Evolutionary conservation across 2,797 vertebrate species (phyloP), one percentile per base, ranked within the genome.

Genomic region (Pseudochirops cupreus): DNA sequence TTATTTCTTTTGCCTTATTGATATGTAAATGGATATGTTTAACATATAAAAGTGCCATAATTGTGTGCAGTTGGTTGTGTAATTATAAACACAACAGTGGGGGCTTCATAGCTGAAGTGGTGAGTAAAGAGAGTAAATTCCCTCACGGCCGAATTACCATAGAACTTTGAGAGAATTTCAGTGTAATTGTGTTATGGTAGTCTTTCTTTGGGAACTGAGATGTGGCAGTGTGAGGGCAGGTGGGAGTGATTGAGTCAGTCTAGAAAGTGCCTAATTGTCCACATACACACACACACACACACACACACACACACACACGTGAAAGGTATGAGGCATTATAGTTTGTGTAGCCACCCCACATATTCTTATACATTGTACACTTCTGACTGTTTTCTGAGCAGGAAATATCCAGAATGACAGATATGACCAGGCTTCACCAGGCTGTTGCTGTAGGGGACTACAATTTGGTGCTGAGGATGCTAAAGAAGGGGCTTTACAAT

Each of bases 361-460:
- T 7, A 82, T 7, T 16, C 7, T 82, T 46, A 82, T 9, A 46
- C 46, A 46, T 7, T 82, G 18, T 46, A 82, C 74, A 82, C 9
- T 46, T 46, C 9, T 82, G 39, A 82, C 74, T 93, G 3, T 56
- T 90, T 57, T 97, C 62, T 54, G 57, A 91, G 28, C 96, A 97
- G 94, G 96, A 21, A 0, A n/a, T 96, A 87, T 91, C 93, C n/a
- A 94, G 96, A 92, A 91, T 29, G 82, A 59, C 89, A 53, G 96
- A 97, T 31, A 99, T 99, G 99, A 99, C 99, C 1, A 99, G 99
- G 96, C 98, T 99, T 95, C 99, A 99, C 1, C 99, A 99, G 97
- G 99, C 99, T 0, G 99, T 99, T n/a, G 99, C 99, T 33, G 95
- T 98, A 56, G 99, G 99, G 0, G 97, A 99, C 95, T 98, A 96